Evolutionary conservation across 2,888 invertebrate species (phyloP).

Genomic region (Amphipoea lucens): DNA sequence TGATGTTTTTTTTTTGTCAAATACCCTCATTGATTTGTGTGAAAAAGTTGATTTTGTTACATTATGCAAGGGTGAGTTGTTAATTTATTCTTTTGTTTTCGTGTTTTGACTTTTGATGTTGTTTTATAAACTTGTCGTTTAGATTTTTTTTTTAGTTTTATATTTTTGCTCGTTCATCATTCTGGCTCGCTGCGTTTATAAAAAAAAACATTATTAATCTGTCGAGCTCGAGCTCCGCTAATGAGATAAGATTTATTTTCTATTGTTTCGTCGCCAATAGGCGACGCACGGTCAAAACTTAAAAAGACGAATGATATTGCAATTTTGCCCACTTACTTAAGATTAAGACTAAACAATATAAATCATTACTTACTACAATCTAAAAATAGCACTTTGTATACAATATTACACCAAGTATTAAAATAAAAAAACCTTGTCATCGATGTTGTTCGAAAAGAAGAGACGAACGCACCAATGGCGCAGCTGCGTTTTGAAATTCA

Average conservation of each 20-base stretch:
- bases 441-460: slow-evolving; percentile 68
- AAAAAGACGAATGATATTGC: too few relatives aligned
- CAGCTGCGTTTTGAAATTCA: slow-evolving; percentile 81
- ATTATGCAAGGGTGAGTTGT: slow-evolving; percentile 33
- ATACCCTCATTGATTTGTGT: slow-evolving; percentile 14
- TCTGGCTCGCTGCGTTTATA: not conserved
- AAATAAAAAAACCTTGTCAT: slow-evolving; percentile 71
- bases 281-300: too few relatives aligned
- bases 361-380: not conserved
- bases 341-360: too few relatives aligned
- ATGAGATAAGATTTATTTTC: too few relatives aligned
- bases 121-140: not conserved
- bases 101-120: slow-evolving; percentile 21
- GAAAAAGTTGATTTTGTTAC: slow-evolving; percentile 22
- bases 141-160: not conserved
- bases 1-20: slow-evolving; percentile 34
- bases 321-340: too few relatives aligned
- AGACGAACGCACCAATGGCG: slow-evolving; percentile 75
- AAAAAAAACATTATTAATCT: not conserved
- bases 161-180: not conserved
- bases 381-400: slow-evolving; percentile 4
- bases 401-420: slow-evolving; percentile 28
- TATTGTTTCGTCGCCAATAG: too few relatives aligned
- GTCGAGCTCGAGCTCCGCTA: too few relatives aligned
- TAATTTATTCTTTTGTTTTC: slow-evolving; percentile 37